Conservation (phyloP, 2,888 invertebrate species). For the Carpatolechia fugitivella region DNA sequence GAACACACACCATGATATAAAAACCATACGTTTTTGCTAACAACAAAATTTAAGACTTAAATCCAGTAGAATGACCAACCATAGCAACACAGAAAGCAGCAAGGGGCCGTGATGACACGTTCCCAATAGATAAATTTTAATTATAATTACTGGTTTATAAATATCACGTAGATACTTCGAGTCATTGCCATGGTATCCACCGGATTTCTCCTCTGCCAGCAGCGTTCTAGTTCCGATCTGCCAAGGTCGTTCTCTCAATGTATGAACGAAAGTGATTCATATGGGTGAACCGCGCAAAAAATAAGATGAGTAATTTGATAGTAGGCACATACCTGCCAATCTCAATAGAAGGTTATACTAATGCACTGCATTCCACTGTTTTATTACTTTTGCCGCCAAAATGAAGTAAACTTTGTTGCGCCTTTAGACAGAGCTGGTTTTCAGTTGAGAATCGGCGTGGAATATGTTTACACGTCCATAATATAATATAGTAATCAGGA, state of each 20-base stretch:
- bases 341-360: conserved; percentile 11
- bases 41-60: too few species aligned
- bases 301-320: conserved; percentile 33
- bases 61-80: too few species aligned
- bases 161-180: too few species aligned
- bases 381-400: not conserved
- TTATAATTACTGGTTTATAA: too few species aligned
- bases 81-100: too few species aligned
- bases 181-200: not conserved
- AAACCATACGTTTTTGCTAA: too few species aligned
- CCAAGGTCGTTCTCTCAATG: conserved; percentile 26
- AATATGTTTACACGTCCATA: not conserved
- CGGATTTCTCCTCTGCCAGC: conserved; percentile 2
- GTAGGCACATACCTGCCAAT: conserved; percentile 18
- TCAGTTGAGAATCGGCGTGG: not conserved
- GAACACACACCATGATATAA: too few species aligned
- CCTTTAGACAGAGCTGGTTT: not conserved
- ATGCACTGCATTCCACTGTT: not conserved
- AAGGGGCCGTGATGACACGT: too few species aligned
- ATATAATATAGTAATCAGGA: not conserved
- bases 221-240: conserved; percentile 24
- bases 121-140: too few species aligned
- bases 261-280: conserved; percentile 47
- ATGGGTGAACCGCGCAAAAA: conserved; percentile 24
- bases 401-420: not conserved